Conservation (phyloP, 2,888 invertebrate species). For the Mesorhabditis spiculigera region DNA sequence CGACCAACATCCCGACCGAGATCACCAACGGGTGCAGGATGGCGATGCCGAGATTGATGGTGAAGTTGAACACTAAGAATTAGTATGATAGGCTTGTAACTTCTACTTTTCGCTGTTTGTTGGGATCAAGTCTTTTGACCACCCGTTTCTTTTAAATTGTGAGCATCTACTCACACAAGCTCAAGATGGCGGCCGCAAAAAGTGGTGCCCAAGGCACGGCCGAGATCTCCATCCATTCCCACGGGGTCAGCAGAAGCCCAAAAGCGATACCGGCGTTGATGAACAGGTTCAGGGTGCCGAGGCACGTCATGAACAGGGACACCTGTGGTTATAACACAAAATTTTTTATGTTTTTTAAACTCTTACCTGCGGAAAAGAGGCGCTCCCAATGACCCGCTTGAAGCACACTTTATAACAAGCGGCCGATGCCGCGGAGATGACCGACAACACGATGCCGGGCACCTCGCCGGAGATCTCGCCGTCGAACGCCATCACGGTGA, state of each 20-base stretch:
- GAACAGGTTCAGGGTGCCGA: slow-evolving; percentile 82
- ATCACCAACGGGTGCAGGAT: slow-evolving; percentile 91
- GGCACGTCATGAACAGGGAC: slow-evolving; percentile 84
- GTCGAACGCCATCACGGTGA: slow-evolving; percentile 51
- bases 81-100: neutral
- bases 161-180: slow-evolving; percentile 45
- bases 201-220: slow-evolving; percentile 85
- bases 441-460: slow-evolving; percentile 81
- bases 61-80: slow-evolving; percentile 79
- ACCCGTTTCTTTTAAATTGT: neutral
- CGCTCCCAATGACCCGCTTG: slow-evolving; percentile 87
- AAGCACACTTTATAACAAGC: slow-evolving; percentile 92
- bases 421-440: slow-evolving; percentile 84
- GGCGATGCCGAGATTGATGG: slow-evolving; percentile 88
- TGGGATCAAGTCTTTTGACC: neutral
- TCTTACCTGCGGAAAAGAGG: slow-evolving; percentile 78
- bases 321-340: slow-evolving; percentile 62
- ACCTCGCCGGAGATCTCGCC: slow-evolving; percentile 35
- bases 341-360: neutral
- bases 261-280: slow-evolving; percentile 67
- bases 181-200: slow-evolving; percentile 69
- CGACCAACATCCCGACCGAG: slow-evolving; percentile 85
- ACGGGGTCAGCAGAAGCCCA: slow-evolving; percentile 79
- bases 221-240: slow-evolving; percentile 78
- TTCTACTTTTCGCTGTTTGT: neutral